Evolutionary conservation across 2,797 vertebrate species (phyloP).

Genomic region (Amniataba percoides): DNA sequence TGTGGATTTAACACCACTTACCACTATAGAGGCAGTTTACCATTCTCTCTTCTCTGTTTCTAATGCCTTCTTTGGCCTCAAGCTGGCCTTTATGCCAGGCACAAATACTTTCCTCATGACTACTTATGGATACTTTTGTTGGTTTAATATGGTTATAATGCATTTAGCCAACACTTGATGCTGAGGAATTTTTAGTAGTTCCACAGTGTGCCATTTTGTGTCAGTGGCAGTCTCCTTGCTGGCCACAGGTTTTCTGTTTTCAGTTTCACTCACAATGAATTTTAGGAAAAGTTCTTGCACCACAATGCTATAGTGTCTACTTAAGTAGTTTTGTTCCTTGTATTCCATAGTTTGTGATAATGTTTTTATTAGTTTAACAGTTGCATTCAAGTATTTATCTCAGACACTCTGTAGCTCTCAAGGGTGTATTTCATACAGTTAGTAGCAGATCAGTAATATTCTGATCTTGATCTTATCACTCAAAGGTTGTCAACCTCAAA

Average conservation of each 20-base stretch:
- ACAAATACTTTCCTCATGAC: slow-evolving; percentile 35
- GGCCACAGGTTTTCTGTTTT: background rate
- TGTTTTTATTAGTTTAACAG: background rate
- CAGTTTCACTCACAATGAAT: background rate
- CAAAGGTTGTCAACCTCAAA: background rate
- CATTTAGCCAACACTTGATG: background rate
- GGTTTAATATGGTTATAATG: background rate
- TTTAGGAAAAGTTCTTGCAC: too few species aligned
- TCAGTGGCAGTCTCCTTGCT: background rate
- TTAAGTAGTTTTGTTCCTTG: too few species aligned
- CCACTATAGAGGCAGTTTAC: background rate
- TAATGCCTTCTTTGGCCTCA: background rate
- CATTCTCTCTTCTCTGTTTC: slow-evolving; percentile 3
- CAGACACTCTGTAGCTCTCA: too few species aligned
- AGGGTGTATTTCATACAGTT: background rate
- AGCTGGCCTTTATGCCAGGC: background rate
- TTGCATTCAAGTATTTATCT: background rate
- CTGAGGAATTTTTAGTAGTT: background rate
- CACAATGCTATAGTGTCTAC: background rate
- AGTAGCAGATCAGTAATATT: slow-evolving; percentile 3
- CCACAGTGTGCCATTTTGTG: background rate
- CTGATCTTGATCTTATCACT: background rate
- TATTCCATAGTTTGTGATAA: background rate
- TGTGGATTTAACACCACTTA: background rate
- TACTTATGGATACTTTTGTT: slow-evolving; percentile 1